A percentile compares a stretch with the other conserved stretches of the same genome.
phyloP scores from a whole-genome alignment of 2,888 invertebrate genomes.

The Serripes groenlandicus region DNA sequence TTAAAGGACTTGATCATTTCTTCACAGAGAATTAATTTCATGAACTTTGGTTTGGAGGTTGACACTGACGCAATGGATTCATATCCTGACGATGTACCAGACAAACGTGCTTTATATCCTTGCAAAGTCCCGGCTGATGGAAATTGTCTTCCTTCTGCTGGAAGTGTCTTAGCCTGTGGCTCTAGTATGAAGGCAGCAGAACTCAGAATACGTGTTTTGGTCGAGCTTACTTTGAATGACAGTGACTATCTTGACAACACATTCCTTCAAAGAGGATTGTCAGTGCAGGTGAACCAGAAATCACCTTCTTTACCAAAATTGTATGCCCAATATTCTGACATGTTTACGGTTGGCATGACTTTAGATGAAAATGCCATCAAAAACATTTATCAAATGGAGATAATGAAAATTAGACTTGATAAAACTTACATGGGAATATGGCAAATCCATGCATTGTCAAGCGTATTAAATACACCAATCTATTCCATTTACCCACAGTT shows the following conservation, averaged over 20 bases:
- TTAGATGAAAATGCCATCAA: neutral
- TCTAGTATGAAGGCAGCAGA: conserved; percentile 14
- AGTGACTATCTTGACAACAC: conserved; percentile 24
- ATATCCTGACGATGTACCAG: too few relatives aligned
- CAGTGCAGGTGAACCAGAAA: neutral
- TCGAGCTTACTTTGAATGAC: conserved; percentile 37
- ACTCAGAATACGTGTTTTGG: conserved; percentile 39
- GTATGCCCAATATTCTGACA: neutral
- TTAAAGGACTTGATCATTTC: too few relatives aligned
- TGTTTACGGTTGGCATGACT: neutral
- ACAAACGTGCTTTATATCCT: conserved; percentile 15
- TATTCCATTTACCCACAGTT: conserved; percentile 35
- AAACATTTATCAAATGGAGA: neutral
- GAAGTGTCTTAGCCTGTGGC: conserved; percentile 50
- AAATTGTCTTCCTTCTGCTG: conserved; percentile 52
- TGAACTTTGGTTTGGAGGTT: too few relatives aligned
- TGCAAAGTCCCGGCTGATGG: conserved; percentile 37
- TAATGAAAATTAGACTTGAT: neutral
- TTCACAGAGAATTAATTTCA: too few relatives aligned
- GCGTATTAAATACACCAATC: conserved; percentile 38
- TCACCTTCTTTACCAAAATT: neutral
- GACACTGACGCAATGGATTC: too few relatives aligned
- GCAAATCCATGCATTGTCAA: conserved; percentile 22
- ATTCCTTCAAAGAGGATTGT: neutral
- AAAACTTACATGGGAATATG: conserved; percentile 16